A percentile compares a stretch with the other conserved stretches of the same genome.
Evolutionary conservation across 2,797 vertebrate species (phyloP).

Genomic region (Hemitrygon akajei): DNA sequence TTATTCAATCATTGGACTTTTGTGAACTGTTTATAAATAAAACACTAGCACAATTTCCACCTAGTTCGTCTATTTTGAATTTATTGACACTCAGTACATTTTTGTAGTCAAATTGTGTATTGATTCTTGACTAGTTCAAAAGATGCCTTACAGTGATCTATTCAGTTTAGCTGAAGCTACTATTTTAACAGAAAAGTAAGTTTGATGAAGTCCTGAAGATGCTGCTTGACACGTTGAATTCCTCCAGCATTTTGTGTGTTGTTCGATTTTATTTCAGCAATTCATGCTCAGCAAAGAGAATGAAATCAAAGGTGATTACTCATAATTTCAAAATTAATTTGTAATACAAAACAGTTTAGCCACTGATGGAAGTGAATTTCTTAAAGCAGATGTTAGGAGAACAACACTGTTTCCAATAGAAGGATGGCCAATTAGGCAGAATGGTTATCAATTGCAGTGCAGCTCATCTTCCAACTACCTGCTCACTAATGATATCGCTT

Average conservation of each 20-base stretch:
- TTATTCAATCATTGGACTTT: slow-evolving; percentile 26
- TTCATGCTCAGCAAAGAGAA: neutral
- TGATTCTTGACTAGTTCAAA: neutral
- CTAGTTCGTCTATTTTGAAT: neutral
- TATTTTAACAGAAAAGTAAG: neutral
- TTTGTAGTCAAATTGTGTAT: neutral
- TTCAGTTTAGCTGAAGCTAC: neutral
- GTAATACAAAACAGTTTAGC: neutral
- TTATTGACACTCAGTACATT: neutral
- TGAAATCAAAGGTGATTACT: neutral
- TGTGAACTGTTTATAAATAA: slow-evolving; percentile 29
- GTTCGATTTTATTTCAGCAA: neutral
- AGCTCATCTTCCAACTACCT: too few relatives aligned
- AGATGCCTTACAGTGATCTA: neutral
- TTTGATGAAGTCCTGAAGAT: too few relatives aligned
- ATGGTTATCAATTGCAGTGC: too few relatives aligned
- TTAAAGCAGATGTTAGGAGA: too few relatives aligned
- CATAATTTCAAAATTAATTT: neutral
- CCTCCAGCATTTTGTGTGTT: neutral
- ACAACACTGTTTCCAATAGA: too few relatives aligned
- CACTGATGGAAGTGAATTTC: neutral
- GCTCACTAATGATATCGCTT: too few relatives aligned
- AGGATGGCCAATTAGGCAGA: too few relatives aligned
- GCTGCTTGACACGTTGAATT: too few relatives aligned
- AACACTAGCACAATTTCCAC: slow-evolving; percentile 14